These are phyloP conservation scores for Oscheius sp. DNA, from an alignment of 2,888 invertebrate genomes.

Conservation along the genomic window DNA sequence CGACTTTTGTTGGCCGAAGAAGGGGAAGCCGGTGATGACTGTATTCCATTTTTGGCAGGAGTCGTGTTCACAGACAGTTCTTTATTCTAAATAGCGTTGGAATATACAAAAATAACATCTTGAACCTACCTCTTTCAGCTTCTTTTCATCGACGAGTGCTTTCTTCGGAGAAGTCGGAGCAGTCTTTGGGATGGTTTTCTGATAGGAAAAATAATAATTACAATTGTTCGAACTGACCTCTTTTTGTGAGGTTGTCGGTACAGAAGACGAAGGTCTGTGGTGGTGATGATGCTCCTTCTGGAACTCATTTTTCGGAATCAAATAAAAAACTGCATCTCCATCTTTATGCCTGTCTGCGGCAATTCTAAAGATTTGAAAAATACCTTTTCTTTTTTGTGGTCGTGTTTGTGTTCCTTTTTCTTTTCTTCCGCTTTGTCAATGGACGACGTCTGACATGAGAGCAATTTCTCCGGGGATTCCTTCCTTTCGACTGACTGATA, in stretches of 20 bases:
- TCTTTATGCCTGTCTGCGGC: no score
- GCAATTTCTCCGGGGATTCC: constrained; percentile 50
- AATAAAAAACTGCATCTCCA: no score
- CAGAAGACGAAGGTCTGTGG: no score
- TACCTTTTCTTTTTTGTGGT: constrained; percentile 8
- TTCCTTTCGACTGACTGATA: constrained; percentile 1
- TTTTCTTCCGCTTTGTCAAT: constrained; percentile 13
- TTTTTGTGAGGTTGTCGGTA: no score
- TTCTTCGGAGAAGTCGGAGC: no score
- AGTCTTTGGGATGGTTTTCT: no score
- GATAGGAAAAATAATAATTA: no score
- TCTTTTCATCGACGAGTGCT: not conserved
- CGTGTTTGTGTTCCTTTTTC: not conserved
- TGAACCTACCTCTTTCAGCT: constrained; percentile 7
- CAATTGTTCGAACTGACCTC: no score
- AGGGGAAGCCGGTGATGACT: no score
- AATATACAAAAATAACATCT: not conserved
- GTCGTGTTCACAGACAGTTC: not conserved
- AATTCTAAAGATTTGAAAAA: no score
- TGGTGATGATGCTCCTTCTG: constrained; percentile 1
- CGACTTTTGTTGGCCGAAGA: not conserved
- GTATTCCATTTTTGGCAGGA: no score
- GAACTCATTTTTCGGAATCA: not conserved
- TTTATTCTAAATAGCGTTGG: not conserved
- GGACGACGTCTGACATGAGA: not conserved